Conservation (phyloP, 2,113 vertebrate species). For the Anolis sagrei region DNA sequence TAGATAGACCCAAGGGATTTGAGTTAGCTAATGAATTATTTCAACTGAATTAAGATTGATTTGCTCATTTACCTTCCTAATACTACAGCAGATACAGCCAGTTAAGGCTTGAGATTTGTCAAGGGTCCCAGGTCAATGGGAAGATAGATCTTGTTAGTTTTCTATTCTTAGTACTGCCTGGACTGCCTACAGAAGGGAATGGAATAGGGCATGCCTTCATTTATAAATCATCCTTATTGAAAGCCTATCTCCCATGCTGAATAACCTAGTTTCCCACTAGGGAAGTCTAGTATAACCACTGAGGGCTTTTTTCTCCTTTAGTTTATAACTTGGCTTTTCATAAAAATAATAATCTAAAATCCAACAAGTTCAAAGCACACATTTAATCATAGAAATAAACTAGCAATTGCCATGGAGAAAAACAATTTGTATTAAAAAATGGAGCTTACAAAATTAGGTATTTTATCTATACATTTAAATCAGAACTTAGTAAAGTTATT, state of each 20-base stretch:
- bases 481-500: too few species aligned
- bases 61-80: slow-evolving; percentile 46
- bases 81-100: slow-evolving; percentile 10
- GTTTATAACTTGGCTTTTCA: neutral
- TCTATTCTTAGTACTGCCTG: neutral
- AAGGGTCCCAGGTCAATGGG: neutral
- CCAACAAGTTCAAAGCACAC: neutral
- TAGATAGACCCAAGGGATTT: slow-evolving; percentile 25
- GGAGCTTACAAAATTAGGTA: neutral
- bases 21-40: slow-evolving; percentile 42
- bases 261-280: neutral
- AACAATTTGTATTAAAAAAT: neutral
- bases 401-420: neutral
- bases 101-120: neutral
- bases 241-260: neutral
- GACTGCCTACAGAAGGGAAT: neutral
- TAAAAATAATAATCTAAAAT: neutral
- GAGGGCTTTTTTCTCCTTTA: neutral
- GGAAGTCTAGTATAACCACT: neutral
- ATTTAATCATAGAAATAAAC: neutral
- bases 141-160: slow-evolving; percentile 17
- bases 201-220: neutral
- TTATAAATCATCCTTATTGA: neutral
- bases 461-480: neutral
- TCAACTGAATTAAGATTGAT: slow-evolving; percentile 40